Conservation (phyloP, 2,113 vertebrate genomes). For the Stictonetta naevosa region DNA sequence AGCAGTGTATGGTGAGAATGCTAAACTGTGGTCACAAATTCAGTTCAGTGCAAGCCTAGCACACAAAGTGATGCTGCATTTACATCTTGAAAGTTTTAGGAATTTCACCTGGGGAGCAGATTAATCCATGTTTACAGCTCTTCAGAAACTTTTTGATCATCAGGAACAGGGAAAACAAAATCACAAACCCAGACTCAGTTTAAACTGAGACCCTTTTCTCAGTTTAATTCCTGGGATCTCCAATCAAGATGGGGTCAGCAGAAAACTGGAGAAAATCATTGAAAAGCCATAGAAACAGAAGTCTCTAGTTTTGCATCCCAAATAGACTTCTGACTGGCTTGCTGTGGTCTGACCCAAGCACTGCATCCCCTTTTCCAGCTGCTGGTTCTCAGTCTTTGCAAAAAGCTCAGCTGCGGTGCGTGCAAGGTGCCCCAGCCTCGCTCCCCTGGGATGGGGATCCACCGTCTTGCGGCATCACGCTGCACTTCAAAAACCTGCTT, state of each 20-base stretch:
- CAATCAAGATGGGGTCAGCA: not conserved
- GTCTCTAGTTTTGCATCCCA: not conserved
- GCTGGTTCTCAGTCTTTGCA: not conserved
- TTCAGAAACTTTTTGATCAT: not conserved
- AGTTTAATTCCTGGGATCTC: not conserved
- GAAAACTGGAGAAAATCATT: not conserved
- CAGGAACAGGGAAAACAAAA: fast-evolving
- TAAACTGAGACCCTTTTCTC: too few relatives aligned
- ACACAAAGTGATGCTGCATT: not conserved
- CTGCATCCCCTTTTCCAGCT: not conserved
- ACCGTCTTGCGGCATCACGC: not conserved
- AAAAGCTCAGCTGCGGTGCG: too few relatives aligned
- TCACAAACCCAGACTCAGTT: not conserved
- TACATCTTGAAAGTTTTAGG: not conserved
- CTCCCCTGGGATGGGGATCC: not conserved
- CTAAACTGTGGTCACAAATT: slow-evolving; percentile 9
- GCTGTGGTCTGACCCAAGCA: fast-evolving
- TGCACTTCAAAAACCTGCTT: not conserved
- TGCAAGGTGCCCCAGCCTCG: not conserved
- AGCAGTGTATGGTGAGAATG: not conserved
- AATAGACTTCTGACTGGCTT: not conserved
- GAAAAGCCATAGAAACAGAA: not conserved
- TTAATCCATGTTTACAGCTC: not conserved
- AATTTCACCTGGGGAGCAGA: not conserved
- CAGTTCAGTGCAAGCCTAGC: not conserved